Evolutionary conservation across 2,888 invertebrate genomes (phyloP), one percentile per base, ranked within the genome.

Genomic region (Asteroscopus sphinx): DNA sequence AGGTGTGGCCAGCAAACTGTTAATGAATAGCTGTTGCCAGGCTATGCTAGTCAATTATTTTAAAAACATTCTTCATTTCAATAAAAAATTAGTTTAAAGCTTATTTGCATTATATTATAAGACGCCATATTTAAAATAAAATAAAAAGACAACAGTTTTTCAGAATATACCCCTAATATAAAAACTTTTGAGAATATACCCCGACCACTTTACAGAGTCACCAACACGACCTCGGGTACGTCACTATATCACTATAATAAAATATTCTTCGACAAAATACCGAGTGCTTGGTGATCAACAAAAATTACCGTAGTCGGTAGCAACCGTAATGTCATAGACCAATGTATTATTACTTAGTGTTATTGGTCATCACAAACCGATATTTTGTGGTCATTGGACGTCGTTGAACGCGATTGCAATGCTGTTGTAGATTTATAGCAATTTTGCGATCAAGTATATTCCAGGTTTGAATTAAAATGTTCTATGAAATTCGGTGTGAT

Each of bases 351-450:
- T 76, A 82, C 69, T n/a, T n/a, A 72, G 66, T 52, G 68, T 81
- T 85, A 85, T 86, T 83, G 83, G 80, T 71, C 70, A 76, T 80
- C 69, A 74, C 73, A 73, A 78, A 74, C 81, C 80, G 80, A 85
- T 83, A 85, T 81, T 86, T 85, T 86, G 86, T 80, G 80, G 85
- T 85, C 82, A 84, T 86, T 86, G 81, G 77, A 73, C 76, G 79
- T 73, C 52, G 71, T 56, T 53, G 51, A 47, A 57, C 72, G 69
- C 67, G 58, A 79, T 77, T 71, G 76, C 73, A 52, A 69, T 67
- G 45, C 54, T 76, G 68, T 72, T 68, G 74, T 67, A 73, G 72
- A 77, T 76, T 80, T 78, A 76, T 78, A 61, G 72, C 68, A 68
- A 77, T 74, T 77, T 76, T 56, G 58, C 55, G 60, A 55, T 57